Evolutionary conservation across 2,113 vertebrate species (phyloP).

Genomic region (Ciconia boyciana): DNA sequence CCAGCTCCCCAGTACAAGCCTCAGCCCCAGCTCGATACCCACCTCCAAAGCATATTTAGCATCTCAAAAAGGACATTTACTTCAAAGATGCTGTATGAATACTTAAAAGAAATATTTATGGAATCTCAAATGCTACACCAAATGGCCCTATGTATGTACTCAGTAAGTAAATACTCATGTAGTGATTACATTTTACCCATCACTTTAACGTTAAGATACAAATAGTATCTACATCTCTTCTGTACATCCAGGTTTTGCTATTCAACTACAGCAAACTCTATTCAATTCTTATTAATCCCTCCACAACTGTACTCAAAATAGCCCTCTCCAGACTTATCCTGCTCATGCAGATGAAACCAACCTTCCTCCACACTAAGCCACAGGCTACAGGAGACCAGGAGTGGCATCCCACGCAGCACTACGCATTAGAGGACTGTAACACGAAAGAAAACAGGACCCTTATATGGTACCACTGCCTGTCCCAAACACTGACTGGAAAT

Average conservation of each 20-base stretch:
- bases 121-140: not conserved
- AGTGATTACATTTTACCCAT: not conserved
- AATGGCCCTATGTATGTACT: not conserved
- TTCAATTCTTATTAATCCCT: not conserved
- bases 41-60: not conserved
- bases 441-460: not conserved
- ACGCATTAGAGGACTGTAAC: not conserved
- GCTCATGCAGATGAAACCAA: not conserved
- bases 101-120: not conserved
- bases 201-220: not conserved
- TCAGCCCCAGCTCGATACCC: not conserved
- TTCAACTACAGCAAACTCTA: not conserved
- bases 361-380: not conserved
- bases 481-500: not conserved
- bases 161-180: not conserved
- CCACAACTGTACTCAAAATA: not conserved
- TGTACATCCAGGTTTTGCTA: not conserved
- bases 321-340: not conserved
- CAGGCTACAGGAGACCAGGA: not conserved
- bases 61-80: not conserved
- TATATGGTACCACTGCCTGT: not conserved
- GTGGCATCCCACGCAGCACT: too few relatives aligned
- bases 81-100: not conserved
- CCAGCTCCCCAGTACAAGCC: not conserved
- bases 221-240: not conserved